Percentiles rank a stretch among this genome's conserved stretches.
Conservation (phyloP, 2,888 invertebrate species). For the Cataglyphis rosenhaueri region DNA sequence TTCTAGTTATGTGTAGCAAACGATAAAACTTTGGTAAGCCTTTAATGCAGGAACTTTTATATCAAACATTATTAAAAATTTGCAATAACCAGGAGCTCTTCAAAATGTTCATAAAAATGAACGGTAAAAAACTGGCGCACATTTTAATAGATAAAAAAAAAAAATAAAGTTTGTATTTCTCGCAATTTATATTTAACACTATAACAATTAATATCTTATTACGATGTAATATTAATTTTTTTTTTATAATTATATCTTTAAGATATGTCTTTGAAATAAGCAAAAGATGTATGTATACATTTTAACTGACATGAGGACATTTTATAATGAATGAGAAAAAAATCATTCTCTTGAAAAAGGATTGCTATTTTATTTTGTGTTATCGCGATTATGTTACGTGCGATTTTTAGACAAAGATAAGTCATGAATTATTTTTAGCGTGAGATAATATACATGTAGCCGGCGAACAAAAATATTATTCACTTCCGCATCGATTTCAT, state of each 20-base stretch:
- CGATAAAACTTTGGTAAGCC: background rate
- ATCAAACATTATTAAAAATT: background rate
- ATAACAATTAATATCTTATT: background rate
- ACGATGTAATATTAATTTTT: background rate
- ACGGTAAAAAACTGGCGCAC: background rate
- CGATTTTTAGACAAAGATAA: constrained; percentile 2
- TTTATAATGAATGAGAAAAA: background rate
- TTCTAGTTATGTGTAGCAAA: background rate
- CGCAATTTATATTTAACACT: background rate
- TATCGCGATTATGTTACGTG: background rate
- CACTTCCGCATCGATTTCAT: background rate
- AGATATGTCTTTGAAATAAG: background rate
- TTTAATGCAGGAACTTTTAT: constrained; percentile 5
- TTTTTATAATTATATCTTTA: background rate
- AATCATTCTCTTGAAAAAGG: background rate
- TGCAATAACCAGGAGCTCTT: background rate
- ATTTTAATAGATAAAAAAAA: background rate
- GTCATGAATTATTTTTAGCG: background rate
- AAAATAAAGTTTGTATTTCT: background rate
- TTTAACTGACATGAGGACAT: background rate
- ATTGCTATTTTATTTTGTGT: background rate
- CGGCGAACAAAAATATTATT: constrained; percentile 12
- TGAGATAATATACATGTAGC: background rate
- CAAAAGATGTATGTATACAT: background rate
- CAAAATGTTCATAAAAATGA: background rate